A percentile compares a stretch with the other conserved stretches of the same genome.
These are phyloP conservation scores for Propithecus coquereli DNA, from an alignment of 2,113 vertebrate genomes.

Conservation along the genomic window DNA sequence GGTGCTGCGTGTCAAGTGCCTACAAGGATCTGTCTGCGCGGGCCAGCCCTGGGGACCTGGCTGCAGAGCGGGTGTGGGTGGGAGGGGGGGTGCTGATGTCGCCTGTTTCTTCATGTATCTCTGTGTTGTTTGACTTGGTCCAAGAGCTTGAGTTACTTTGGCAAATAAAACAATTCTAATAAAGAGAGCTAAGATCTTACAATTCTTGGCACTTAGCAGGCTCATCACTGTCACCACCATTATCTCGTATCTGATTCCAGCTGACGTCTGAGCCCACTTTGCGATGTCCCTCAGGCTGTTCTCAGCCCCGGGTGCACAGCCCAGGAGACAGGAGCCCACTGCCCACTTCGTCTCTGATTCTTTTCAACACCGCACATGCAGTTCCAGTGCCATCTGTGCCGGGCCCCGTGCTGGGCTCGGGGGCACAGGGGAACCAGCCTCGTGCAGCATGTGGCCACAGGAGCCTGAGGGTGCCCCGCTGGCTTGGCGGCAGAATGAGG, in stretches of 20 bases:
- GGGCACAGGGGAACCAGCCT: background rate
- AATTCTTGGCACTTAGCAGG: background rate
- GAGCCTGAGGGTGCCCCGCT: background rate
- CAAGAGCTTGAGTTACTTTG: background rate
- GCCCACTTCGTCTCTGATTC: no score
- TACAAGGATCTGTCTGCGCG: background rate
- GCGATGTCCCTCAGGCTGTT: accelerated
- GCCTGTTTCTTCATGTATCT: background rate
- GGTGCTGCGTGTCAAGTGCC: background rate
- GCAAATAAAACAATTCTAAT: background rate
- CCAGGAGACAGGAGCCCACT: accelerated
- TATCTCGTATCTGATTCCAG: background rate
- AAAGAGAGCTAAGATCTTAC: background rate
- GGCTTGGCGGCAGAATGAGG: background rate
- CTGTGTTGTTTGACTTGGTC: background rate
- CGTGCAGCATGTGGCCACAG: accelerated
- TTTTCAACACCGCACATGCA: accelerated
- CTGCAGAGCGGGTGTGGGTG: background rate
- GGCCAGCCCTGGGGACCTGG: background rate
- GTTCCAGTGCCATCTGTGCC: accelerated
- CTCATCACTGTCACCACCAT: background rate
- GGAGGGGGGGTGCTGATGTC: background rate
- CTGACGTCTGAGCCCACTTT: background rate
- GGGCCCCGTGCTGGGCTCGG: background rate
- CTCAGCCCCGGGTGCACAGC: background rate